Evolutionary conservation across 2,888 invertebrate genomes (phyloP).

Genomic region (Trissolcus brochymenae): DNA sequence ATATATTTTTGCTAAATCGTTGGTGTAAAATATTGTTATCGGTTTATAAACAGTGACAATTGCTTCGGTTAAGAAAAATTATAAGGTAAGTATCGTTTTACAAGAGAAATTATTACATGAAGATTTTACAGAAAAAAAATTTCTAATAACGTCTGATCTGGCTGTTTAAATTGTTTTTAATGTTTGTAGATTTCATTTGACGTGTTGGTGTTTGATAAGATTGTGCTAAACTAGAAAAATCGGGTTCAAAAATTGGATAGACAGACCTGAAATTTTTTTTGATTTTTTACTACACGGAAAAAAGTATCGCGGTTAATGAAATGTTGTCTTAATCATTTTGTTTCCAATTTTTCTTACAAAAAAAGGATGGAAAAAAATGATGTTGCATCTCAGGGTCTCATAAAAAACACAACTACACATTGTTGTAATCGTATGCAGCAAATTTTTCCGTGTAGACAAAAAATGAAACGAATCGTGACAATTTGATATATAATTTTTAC

Average conservation of each 20-base stretch:
- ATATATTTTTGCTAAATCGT: neutral
- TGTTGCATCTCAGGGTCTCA: neutral
- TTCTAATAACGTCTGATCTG: neutral
- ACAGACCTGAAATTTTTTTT: no score
- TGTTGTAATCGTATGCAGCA: slow-evolving; percentile 51
- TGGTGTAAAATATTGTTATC: neutral
- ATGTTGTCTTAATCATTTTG: neutral
- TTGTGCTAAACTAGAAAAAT: slow-evolving; percentile 41
- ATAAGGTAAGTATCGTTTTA: slow-evolving; percentile 45
- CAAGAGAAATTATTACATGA: slow-evolving; percentile 31
- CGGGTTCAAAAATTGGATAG: no score
- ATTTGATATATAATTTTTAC: neutral
- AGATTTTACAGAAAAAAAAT: neutral
- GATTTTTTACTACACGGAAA: no score
- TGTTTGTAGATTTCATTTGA: slow-evolving; percentile 23
- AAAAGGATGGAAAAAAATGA: no score
- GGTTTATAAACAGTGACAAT: slow-evolving; percentile 22
- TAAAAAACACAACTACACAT: neutral
- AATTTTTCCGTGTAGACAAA: slow-evolving; percentile 52
- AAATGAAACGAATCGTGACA: neutral
- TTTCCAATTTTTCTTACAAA: neutral
- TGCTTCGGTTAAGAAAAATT: slow-evolving; percentile 22
- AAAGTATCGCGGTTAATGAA: neutral
- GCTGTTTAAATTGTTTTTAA: slow-evolving; percentile 16
- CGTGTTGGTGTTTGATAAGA: neutral